Evolutionary conservation across 2,888 invertebrate genomes (phyloP), one percentile per base, ranked within the genome.

Genomic region (Stenodera caucasica): DNA sequence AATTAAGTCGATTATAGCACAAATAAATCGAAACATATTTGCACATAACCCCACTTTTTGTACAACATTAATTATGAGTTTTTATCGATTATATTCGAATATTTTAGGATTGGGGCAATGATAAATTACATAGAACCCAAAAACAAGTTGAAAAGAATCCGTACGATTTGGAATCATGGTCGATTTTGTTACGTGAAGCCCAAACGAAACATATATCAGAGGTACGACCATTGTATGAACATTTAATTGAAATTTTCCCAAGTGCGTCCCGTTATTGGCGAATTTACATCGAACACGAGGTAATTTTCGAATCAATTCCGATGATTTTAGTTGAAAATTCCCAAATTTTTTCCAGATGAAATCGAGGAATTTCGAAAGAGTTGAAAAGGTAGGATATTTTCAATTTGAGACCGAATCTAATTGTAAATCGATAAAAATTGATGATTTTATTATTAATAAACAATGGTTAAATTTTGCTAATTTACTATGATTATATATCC

Each of bases 201-300:
- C 97, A 97, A 76, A 89, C 88, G 0, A 84, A 93, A 66, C 88
- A 89, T 64, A 92, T 94, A 53, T 92, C 92, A 58, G 96, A 97
- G 79, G 95, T 97, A 5, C 86, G 98, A 51, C 84, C 89, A 0
- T 86, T 98, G 71, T 99, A 97, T 77, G 99, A 99, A 80, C 92
- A 93, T 71, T 84, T 99, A n/a, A 93, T 99, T 0, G 82, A 86
- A 1, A 94, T 95, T 6, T 99, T 98, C 77, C 97, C 98, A 0
- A 96, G 96, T 33, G 94, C 97, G 5, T 99, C 98, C 2, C 87
- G 97, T 60, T 99, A 94, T 79, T 99, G 99, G 99, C 96, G 97
- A 82, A 94, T 98, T 71, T 99, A 96, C 82, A 97, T 98, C 71
- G 97, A 98, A 78, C 96, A 96, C 82, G 97, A 98, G 90, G 93